Evolutionary conservation across 2,888 invertebrate genomes (phyloP).

Genomic region (Phortica magna): DNA sequence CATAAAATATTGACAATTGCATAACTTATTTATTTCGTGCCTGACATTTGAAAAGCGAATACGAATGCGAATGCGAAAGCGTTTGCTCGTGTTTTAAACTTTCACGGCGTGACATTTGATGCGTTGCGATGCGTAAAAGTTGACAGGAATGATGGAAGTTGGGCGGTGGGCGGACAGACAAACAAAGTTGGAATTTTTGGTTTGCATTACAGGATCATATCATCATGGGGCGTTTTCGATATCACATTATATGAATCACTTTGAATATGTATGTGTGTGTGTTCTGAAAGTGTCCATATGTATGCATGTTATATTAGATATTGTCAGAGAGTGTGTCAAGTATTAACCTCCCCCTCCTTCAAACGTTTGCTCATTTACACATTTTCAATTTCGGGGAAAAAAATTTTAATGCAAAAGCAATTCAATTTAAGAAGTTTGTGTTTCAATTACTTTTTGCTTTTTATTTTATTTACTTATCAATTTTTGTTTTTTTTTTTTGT

Average conservation of each 20-base stretch:
- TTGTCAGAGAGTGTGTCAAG: no score
- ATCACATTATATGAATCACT: conserved; percentile 2
- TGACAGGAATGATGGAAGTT: neutral
- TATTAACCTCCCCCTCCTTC: no score
- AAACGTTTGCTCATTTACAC: no score
- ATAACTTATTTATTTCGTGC: conserved; percentile 34
- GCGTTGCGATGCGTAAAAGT: neutral
- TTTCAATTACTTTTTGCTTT: no score
- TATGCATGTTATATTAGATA: no score
- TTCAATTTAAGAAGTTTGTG: no score
- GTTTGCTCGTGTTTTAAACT: neutral
- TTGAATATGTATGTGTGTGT: conserved; percentile 31
- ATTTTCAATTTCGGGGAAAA: no score
- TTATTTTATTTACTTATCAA: no score
- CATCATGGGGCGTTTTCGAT: neutral
- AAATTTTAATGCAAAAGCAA: no score
- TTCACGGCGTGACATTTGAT: neutral
- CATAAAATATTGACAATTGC: conserved; percentile 40
- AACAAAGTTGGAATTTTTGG: neutral
- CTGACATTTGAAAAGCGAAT: conserved; percentile 5
- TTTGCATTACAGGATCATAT: neutral
- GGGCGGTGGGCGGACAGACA: neutral
- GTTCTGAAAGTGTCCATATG: no score
- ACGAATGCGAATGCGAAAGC: neutral
- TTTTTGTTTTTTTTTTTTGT: no score